Conservation (phyloP, 2,888 invertebrate genomes). For the Drosophila recens region DNA sequence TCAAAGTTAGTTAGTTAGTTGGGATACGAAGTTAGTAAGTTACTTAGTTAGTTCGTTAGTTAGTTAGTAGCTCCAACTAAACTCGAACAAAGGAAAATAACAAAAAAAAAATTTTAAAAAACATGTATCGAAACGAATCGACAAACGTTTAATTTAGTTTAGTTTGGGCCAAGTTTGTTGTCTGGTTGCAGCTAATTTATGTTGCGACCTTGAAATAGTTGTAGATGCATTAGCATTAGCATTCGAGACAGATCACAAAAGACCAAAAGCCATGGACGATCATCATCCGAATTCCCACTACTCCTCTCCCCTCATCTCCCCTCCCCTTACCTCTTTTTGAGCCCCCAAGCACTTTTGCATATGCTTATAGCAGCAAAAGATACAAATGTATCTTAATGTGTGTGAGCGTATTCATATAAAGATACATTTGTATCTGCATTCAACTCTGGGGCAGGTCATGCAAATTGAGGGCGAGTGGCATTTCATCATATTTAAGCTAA, state of each 20-base stretch:
- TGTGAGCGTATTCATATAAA: not conserved
- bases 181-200: conserved; percentile 52
- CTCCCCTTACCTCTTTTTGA: not conserved
- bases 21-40: conserved; percentile 3
- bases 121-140: conserved; percentile 15
- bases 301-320: not conserved
- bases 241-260: conserved; percentile 65
- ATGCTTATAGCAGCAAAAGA: conserved; percentile 1
- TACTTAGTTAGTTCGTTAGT: conserved; percentile 10
- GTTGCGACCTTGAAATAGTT: conserved; percentile 57
- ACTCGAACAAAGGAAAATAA: not conserved
- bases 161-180: conserved; percentile 31
- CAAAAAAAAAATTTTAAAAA: too few species aligned
- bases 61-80: conserved; percentile 7
- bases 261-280: conserved; percentile 60
- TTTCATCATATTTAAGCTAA: conserved; percentile 44
- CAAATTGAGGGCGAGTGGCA: conserved; percentile 60
- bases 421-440: conserved; percentile 19
- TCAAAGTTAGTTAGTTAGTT: conserved; percentile 45
- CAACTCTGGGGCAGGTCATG: conserved; percentile 55
- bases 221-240: conserved; percentile 61
- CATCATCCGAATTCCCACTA: conserved; percentile 22
- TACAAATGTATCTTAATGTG: conserved; percentile 12
- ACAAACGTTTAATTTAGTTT: conserved; percentile 10
- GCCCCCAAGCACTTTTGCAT: not conserved